A percentile compares a stretch with the other conserved stretches of the same genome.
Conservation (phyloP, 2,888 invertebrate genomes). For the Dinocampus coccinellae region DNA sequence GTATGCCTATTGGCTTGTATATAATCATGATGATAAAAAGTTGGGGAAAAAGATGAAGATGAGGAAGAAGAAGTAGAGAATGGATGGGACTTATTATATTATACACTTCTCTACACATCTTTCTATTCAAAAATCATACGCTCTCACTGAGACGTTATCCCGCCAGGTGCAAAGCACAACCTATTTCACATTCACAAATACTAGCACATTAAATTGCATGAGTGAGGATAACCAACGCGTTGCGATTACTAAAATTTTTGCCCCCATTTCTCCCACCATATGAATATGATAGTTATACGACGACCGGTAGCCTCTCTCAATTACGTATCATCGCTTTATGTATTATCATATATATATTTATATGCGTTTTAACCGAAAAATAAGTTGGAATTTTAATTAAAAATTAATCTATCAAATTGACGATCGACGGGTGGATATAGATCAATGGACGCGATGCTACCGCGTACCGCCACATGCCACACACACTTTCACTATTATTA, state of each 20-base stretch:
- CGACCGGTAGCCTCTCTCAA: constrained; percentile 39
- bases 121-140: background rate
- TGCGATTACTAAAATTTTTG: constrained; percentile 2
- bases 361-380: constrained; percentile 15
- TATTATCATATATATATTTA: constrained; percentile 16
- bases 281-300: too few relatives aligned
- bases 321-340: constrained; percentile 26
- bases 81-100: too few relatives aligned
- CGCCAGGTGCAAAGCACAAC: constrained; percentile 39
- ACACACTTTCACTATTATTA: too few relatives aligned
- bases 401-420: constrained; percentile 36
- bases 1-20: background rate
- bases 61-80: background rate
- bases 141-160: background rate
- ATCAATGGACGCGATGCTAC: constrained; percentile 27
- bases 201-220: background rate
- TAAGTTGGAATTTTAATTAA: constrained; percentile 37
- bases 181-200: background rate
- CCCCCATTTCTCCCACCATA: constrained; percentile 7
- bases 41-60: background rate
- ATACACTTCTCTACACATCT: background rate
- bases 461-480: background rate
- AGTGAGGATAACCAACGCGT: background rate
- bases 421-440: constrained; percentile 33
- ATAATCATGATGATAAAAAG: background rate